phyloP scores from a whole-genome alignment of 1,140 invertebrate genomes.

The Drosophila tani region DNA sequence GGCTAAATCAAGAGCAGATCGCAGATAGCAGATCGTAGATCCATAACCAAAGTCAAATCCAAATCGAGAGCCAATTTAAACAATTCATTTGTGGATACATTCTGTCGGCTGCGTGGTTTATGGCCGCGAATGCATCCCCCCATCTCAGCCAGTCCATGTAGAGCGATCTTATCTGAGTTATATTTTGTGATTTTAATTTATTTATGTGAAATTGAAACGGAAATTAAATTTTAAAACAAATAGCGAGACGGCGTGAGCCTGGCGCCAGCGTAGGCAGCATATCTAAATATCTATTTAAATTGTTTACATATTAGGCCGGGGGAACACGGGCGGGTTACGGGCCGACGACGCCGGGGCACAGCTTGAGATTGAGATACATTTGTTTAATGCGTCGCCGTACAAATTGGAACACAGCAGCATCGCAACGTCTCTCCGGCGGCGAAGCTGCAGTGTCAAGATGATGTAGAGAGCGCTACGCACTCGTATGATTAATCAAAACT shows the following conservation, averaged over 20 bases:
- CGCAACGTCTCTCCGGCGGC: constrained; percentile 7
- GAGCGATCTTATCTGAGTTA: constrained; percentile 46
- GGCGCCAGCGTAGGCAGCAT: constrained; percentile 80
- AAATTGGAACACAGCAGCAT: constrained; percentile 63
- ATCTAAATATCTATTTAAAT: constrained; percentile 83
- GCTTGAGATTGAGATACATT: constrained; percentile 83
- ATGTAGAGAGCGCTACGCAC: constrained; percentile 64
- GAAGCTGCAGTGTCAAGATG: constrained; percentile 67
- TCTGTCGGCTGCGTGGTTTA: not conserved
- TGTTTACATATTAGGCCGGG: constrained; percentile 70
- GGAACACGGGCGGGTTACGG: not conserved
- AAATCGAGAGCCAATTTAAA: constrained; percentile 54
- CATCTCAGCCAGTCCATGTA: not conserved
- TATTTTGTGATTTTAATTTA: constrained; percentile 75
- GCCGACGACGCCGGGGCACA: constrained; percentile 64
- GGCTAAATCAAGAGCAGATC: constrained; percentile 47
- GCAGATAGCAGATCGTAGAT: constrained; percentile 6
- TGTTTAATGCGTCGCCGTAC: constrained; percentile 74
- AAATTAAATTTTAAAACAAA: constrained; percentile 85
- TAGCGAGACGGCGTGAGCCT: constrained; percentile 51
- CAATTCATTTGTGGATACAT: constrained; percentile 46
- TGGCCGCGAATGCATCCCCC: constrained; percentile 31
- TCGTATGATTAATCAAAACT: constrained; percentile 61
- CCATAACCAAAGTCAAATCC: constrained; percentile 48
- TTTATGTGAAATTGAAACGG: constrained; percentile 84